Evolutionary conservation across 2,888 invertebrate genomes (phyloP).

Genomic region (Polymixis lichenea): DNA sequence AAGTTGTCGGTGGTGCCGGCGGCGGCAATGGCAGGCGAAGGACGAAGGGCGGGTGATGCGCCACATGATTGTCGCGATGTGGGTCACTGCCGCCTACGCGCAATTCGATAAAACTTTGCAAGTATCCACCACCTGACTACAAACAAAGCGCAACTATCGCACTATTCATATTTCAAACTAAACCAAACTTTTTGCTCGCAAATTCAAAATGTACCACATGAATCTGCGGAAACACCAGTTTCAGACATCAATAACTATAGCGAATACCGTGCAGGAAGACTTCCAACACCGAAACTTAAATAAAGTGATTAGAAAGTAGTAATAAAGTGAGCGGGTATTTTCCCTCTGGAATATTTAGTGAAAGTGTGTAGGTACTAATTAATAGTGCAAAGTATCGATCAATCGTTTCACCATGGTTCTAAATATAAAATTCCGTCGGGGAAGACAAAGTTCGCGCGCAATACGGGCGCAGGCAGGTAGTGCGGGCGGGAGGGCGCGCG

Average conservation of each 20-base stretch:
- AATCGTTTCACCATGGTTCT: conserved; percentile 90
- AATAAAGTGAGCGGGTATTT: conserved; percentile 43
- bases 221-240: conserved; percentile 35
- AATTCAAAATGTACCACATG: conserved; percentile 19
- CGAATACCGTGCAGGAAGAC: conserved; percentile 39
- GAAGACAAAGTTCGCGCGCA: conserved; percentile 91
- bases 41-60: conserved; percentile 82
- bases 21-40: conserved; percentile 52
- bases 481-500: conserved; percentile 80
- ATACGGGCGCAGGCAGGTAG: conserved; percentile 86
- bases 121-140: conserved; percentile 74
- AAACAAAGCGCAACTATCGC: conserved; percentile 61
- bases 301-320: conserved; percentile 49
- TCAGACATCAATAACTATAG: conserved; percentile 33
- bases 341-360: conserved; percentile 70
- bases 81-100: conserved; percentile 89
- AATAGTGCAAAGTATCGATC: conserved; percentile 90
- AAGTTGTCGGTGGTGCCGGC: conserved; percentile 70
- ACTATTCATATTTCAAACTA: conserved; percentile 36
- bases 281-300: conserved; percentile 39
- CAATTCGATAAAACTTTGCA: conserved; percentile 88
- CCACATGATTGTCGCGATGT: conserved; percentile 82
- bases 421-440: conserved; percentile 90
- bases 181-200: conserved; percentile 42
- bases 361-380: conserved; percentile 84